Base-by-base conservation (phyloP, 2,888 invertebrate species). In the Drosophila eohydei region DNA sequence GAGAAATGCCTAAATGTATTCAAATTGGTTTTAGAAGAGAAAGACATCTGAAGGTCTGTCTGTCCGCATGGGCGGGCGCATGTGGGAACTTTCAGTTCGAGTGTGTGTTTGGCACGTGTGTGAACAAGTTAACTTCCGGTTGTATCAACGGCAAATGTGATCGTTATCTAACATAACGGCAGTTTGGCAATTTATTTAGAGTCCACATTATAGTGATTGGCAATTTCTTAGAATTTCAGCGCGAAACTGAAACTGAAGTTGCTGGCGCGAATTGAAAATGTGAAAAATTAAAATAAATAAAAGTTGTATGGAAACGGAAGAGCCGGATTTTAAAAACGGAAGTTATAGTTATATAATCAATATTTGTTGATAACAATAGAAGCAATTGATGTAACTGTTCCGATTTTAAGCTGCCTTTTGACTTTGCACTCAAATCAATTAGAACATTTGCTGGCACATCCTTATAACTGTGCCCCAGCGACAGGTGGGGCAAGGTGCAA, bases 91-190 rank as follows among this genome's bases (percentile, higher is more conserved):
- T 14, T 43, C 46, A 7, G 36, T 21, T 32, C 14, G 38, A 26
- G 12, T 44, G 21, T 60, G 32, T 65, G 28, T 57, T 60, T 66
- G 76, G 80, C 80, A 70, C 76, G 65, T 65, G 51, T 66, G 59
- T 62, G 80, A 80, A 69, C 46, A 38, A 40, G 28, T 43, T 48
- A 34, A 44, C 78, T 65, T 65, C 77, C 77, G 77, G 44, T 54
- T 51, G 46, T 58, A 44, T 21, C 40, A 61, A 32, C 41, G 43
- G 41, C 50, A 66, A 66, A 67, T 48, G n/a, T 32, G 51, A 41
- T 58, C 32, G 50, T 76, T 77, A 77, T 76, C 80, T 11, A 28
- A 44, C 51, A 76, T 70, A 70, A 52, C 63, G 56, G 56, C n/a
- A 26, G 40, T 66, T 71, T 71, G 71, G 8, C 54, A 77, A 72